phyloP scores from a whole-genome alignment of 1,140 invertebrate species.

The Ptiloglossa arizonensis region DNA sequence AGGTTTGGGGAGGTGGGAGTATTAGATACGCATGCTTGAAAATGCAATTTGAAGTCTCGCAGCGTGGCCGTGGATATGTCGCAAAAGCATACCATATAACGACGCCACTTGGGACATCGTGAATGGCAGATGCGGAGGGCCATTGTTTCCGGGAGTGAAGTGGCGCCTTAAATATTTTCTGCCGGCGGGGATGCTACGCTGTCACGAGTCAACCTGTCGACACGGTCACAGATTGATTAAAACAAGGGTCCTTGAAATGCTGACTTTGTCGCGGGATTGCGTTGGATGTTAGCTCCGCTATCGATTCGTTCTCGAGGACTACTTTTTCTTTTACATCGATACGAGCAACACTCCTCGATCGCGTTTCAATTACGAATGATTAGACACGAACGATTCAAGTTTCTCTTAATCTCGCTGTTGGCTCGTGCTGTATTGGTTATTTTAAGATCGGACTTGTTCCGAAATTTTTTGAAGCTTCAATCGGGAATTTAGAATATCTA shows the following conservation, averaged over 20 bases:
- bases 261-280: neutral
- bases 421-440: no score
- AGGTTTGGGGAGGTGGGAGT: neutral
- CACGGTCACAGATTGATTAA: slow-evolving; percentile 57
- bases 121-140: slow-evolving; percentile 58
- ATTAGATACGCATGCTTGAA: slow-evolving; percentile 48
- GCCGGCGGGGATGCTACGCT: slow-evolving; percentile 44
- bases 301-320: neutral
- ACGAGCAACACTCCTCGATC: no score
- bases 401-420: no score
- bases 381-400: no score
- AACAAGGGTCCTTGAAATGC: neutral
- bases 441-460: no score
- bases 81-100: slow-evolving; percentile 49
- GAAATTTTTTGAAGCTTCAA: no score
- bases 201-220: slow-evolving; percentile 44
- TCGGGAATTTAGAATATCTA: no score
- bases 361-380: no score
- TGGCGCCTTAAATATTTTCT: slow-evolving; percentile 59
- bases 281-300: no score
- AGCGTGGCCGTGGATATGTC: slow-evolving; percentile 45
- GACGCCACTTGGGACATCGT: slow-evolving; percentile 61
- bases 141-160: slow-evolving; percentile 63
- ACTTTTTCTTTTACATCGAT: neutral
- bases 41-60: slow-evolving; percentile 63